Conservation (phyloP, 64 coral and sea anemone species). For the Orbicella faveolata region DNA sequence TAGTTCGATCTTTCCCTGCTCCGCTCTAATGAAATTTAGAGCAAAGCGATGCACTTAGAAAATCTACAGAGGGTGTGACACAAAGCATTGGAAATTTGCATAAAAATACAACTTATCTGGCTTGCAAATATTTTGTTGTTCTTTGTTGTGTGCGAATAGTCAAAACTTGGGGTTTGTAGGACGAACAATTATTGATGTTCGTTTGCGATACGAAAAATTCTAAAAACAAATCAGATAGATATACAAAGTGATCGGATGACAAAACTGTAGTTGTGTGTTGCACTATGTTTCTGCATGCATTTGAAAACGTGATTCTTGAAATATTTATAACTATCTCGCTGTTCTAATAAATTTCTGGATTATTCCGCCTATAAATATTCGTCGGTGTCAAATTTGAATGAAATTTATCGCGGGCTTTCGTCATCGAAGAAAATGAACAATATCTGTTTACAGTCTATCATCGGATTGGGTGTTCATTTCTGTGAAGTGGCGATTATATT, state of each 20-base stretch:
- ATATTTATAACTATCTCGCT: background rate
- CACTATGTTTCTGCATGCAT: background rate
- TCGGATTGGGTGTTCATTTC: too few relatives aligned
- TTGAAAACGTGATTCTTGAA: background rate
- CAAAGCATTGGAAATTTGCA: background rate
- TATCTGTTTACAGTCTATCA: too few relatives aligned
- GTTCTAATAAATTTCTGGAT: background rate
- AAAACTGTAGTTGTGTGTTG: background rate
- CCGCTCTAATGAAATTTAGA: background rate
- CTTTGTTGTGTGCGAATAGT: background rate
- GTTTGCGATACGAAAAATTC: too few relatives aligned
- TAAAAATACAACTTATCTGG: background rate
- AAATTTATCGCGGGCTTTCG: too few relatives aligned
- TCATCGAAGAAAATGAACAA: too few relatives aligned
- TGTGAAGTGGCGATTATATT: too few relatives aligned
- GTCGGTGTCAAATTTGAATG: background rate
- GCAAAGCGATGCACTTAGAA: background rate
- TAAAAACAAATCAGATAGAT: background rate
- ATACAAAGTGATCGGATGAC: background rate
- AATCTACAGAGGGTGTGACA: slow-evolving; percentile 5
- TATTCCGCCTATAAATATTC: background rate
- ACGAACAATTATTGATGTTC: background rate
- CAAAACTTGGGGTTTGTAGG: background rate
- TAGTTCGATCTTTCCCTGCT: background rate
- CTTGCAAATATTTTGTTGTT: background rate